phyloP scores from a whole-genome alignment of 2,797 vertebrate species.

The Botia kubotai region DNA sequence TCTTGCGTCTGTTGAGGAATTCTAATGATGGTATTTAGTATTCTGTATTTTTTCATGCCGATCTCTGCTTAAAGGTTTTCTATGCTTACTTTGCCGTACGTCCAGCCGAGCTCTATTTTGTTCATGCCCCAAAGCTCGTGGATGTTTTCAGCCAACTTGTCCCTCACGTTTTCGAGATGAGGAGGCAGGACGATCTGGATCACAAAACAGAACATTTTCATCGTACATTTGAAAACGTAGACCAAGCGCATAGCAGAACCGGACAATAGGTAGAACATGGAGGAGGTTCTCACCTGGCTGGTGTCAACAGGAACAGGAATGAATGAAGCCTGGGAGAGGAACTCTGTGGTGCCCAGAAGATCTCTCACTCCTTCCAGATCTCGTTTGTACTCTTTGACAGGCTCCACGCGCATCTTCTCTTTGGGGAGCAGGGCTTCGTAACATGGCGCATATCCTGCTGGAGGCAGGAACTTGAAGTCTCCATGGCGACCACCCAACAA shows the following conservation, averaged over 20 bases:
- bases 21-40: background rate
- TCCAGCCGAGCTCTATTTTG: slow-evolving; percentile 99
- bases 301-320: slow-evolving; percentile 95
- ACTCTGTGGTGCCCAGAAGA: slow-evolving; percentile 91
- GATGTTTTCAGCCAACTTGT: slow-evolving; percentile 98
- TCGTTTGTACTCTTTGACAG: slow-evolving; percentile 97
- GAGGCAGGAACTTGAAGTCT: slow-evolving; percentile 98
- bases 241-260: background rate
- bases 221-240: background rate
- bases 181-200: slow-evolving; percentile 89
- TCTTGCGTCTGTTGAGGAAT: slow-evolving; percentile 18
- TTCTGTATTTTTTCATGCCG: background rate
- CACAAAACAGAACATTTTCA: slow-evolving; percentile 4
- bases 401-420: slow-evolving; percentile 96
- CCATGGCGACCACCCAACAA: slow-evolving; percentile 96
- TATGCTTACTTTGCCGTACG: slow-evolving; percentile 89
- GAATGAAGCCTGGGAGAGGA: slow-evolving; percentile 95
- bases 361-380: slow-evolving; percentile 90
- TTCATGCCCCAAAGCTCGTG: slow-evolving; percentile 99
- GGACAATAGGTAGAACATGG: background rate
- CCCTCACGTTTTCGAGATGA: slow-evolving; percentile 94
- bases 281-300: slow-evolving; percentile 82
- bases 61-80: background rate
- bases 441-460: slow-evolving; percentile 93
- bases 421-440: slow-evolving; percentile 96